A percentile compares a stretch with the other conserved stretches of the same genome.
These are phyloP conservation scores for Stenoptilia bipunctidactyla DNA, from an alignment of 2,888 invertebrate genomes.

Conservation along the genomic window DNA sequence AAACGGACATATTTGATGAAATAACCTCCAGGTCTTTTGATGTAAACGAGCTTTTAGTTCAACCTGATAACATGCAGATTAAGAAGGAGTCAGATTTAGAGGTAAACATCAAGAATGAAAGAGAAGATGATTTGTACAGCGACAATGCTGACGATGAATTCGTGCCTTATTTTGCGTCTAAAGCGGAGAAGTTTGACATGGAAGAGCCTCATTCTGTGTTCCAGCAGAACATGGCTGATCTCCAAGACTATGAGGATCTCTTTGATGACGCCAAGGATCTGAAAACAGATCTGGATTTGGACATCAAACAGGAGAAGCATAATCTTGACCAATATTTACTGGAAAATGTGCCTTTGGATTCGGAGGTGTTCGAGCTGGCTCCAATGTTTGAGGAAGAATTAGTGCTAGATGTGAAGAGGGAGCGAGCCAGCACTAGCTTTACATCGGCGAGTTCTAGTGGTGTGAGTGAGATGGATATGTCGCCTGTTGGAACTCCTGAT, in stretches of 20 bases:
- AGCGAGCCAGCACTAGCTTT: slow-evolving; percentile 63
- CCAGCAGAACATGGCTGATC: slow-evolving; percentile 71
- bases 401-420: slow-evolving; percentile 52
- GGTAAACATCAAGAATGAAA: slow-evolving; percentile 43
- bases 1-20: slow-evolving; percentile 51
- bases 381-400: slow-evolving; percentile 56
- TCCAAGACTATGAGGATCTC: slow-evolving; percentile 64
- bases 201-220: slow-evolving; percentile 58
- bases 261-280: slow-evolving; percentile 46
- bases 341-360: slow-evolving; percentile 54
- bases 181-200: slow-evolving; percentile 39
- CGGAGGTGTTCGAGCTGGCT: slow-evolving; percentile 45
- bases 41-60: slow-evolving; percentile 52
- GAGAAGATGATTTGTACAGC: slow-evolving; percentile 40
- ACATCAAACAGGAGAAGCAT: slow-evolving; percentile 48
- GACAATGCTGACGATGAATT: slow-evolving; percentile 60
- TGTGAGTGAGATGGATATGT: slow-evolving; percentile 58
- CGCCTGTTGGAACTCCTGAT: slow-evolving; percentile 35
- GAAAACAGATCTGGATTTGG: slow-evolving; percentile 49
- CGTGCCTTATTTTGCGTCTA: slow-evolving; percentile 49
- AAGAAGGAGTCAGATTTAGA: slow-evolving; percentile 38
- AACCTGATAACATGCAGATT: slow-evolving; percentile 49
- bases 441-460: slow-evolving; percentile 62
- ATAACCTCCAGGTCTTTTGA: slow-evolving; percentile 54
- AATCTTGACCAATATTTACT: slow-evolving; percentile 52